phyloP scores from a whole-genome alignment of 2,888 invertebrate genomes.

The Oxycera nigricornis region DNA sequence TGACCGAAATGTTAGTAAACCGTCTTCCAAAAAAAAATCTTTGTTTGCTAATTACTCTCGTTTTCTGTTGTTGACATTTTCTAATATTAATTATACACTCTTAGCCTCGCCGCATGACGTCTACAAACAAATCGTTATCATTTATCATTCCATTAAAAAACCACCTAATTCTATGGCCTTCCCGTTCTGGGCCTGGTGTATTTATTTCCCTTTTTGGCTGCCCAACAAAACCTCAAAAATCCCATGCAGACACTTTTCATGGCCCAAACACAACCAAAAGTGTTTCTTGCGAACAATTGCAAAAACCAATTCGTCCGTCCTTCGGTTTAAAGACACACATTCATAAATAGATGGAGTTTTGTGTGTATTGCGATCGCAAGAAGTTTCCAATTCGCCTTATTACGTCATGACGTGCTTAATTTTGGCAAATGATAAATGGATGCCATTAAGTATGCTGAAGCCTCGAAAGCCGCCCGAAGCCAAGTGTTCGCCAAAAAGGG shows the following conservation, averaged over 20 bases:
- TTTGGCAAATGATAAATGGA: constrained; percentile 27
- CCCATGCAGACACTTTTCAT: not conserved
- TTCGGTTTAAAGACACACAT: not conserved
- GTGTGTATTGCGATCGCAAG: not conserved
- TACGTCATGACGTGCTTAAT: constrained; percentile 32
- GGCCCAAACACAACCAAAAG: not conserved
- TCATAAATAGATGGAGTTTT: not conserved
- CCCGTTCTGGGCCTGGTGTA: not conserved
- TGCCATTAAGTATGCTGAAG: constrained; percentile 18
- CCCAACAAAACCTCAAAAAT: not conserved
- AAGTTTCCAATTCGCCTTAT: not conserved
- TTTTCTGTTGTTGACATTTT: constrained; percentile 16
- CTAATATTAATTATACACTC: not conserved
- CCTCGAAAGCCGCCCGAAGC: not conserved
- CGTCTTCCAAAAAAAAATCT: no score
- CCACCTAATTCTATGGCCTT: not conserved
- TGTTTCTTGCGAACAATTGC: not conserved
- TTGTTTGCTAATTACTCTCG: constrained; percentile 6
- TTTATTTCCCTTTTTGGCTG: not conserved
- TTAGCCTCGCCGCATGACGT: not conserved
- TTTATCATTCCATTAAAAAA: constrained; percentile 17
- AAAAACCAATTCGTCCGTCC: not conserved
- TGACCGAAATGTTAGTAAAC: no score
- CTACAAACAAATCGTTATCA: constrained; percentile 13
- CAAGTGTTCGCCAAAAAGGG: not conserved